Conservation (phyloP, 2,888 invertebrate species). For the Clanis bilineata region DNA sequence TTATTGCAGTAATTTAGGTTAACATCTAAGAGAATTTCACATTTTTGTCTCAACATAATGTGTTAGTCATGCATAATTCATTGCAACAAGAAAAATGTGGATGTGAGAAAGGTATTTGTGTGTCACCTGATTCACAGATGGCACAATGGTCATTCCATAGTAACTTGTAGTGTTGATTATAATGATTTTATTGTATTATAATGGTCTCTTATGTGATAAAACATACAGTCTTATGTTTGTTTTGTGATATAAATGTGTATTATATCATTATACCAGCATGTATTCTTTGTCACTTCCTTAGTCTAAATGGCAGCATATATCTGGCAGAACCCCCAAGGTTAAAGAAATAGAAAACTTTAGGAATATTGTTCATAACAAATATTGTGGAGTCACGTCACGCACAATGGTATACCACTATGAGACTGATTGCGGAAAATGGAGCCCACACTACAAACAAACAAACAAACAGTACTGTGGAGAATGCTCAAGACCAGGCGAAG, state of each 20-base stretch:
- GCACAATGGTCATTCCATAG: slow-evolving; percentile 39
- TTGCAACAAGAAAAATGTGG: slow-evolving; percentile 45
- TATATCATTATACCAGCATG: background rate
- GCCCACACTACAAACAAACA: no score
- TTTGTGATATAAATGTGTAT: background rate
- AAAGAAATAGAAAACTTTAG: no score
- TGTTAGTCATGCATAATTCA: slow-evolving; percentile 38
- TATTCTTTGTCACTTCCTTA: no score
- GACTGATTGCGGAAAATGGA: no score
- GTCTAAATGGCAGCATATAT: no score
- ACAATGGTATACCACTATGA: no score
- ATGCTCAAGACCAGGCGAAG: no score
- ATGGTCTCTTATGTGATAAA: background rate
- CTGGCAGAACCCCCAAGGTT: no score
- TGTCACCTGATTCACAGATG: slow-evolving; percentile 63
- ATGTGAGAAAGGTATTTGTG: slow-evolving; percentile 51
- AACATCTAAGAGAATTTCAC: slow-evolving; percentile 11
- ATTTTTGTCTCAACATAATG: slow-evolving; percentile 23
- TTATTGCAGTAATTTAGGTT: background rate
- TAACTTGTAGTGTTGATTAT: slow-evolving; percentile 10
- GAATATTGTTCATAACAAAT: no score
- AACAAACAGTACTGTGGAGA: no score
- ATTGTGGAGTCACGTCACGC: no score
- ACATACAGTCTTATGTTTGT: background rate
- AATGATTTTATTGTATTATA: no score